Evolutionary conservation across 2,797 vertebrate species (phyloP), one percentile per base, ranked within the genome.

Genomic region (Benthosema pterotum): DNA sequence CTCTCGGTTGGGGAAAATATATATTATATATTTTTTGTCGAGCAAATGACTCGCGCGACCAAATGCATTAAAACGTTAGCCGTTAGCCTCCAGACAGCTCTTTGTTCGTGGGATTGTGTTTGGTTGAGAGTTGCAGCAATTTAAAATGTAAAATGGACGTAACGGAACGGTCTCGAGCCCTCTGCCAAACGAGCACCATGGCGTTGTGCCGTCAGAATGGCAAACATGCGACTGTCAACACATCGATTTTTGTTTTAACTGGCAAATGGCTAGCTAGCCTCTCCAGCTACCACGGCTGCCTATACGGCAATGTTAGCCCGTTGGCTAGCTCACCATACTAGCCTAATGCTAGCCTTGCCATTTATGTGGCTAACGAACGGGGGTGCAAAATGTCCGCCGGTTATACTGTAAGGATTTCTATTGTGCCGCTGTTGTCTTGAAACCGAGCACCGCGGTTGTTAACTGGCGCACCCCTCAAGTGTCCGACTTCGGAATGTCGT

Each of bases 301-400:
- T 62, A 32, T 46, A 16, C 48, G n/a, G 42, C 48, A n/a, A 18
- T 9, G 25, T 45, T 52, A 19, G 25, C 52, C 18, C 50, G 50
- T 18, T 42, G 19, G 22, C n/a, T 11, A 38, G 76, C 69, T 78
- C 77, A 62, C 51, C 9, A 63, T 3, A 13, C 47, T 85, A 85
- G 86, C 82, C 43, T 52, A 38, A 5, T 3, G 32, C 8, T 38
- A 66, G 65, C 52, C 52, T 14, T 19, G 82, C 73, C 85, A 76
- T 81, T 78, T 85, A 80, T 83, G 78, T 71, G 83, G 85, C 75
- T 75, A 79, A 65, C 69, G 67, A n/a, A n/a, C n/a, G 67, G 78
- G 63, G 75, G 75, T 77, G 78, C 86, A 94, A 94, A 92, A 94
- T 94, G 93, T 94, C 93, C 88, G 93, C 93, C 91, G 68, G 54